These are phyloP conservation scores for Rhabditoides inermis DNA, from an alignment of 2,888 invertebrate species.

Conservation along the genomic window DNA sequence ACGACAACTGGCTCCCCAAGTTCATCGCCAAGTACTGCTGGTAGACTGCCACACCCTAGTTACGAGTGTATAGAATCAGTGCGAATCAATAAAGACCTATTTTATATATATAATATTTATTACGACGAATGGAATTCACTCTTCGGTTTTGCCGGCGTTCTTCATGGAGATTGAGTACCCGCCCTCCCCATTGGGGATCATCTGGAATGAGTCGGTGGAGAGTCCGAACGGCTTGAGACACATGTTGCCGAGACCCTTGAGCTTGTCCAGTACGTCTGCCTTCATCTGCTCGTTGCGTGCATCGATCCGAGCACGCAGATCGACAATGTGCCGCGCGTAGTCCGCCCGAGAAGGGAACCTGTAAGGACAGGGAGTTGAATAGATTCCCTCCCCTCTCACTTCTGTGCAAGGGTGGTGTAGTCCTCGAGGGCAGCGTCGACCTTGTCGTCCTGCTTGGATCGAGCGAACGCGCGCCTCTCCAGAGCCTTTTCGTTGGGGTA, in stretches of 20 bases:
- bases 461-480: slow-evolving; percentile 26
- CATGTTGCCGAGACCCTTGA: slow-evolving; percentile 38
- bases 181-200: slow-evolving; percentile 38
- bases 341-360: neutral
- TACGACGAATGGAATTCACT: no score
- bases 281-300: slow-evolving; percentile 35
- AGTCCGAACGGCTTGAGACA: slow-evolving; percentile 41
- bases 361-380: neutral
- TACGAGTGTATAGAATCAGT: no score
- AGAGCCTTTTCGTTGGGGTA: slow-evolving; percentile 20
- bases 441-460: slow-evolving; percentile 21
- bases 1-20: slow-evolving; percentile 46
- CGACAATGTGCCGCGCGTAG: slow-evolving; percentile 9
- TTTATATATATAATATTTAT: no score
- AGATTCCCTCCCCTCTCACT: neutral
- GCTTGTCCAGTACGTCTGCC: slow-evolving; percentile 36
- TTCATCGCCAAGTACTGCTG: slow-evolving; percentile 32
- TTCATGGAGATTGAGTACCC: slow-evolving; percentile 46
- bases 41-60: no score
- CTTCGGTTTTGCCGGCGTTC: neutral
- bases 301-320: slow-evolving; percentile 13
- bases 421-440: slow-evolving; percentile 21
- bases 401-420: slow-evolving; percentile 9
- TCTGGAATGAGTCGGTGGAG: slow-evolving; percentile 41
- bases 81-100: no score